These are phyloP conservation scores for Spodoptera litura DNA, from an alignment of 1,140 invertebrate species.

Conservation along the genomic window DNA sequence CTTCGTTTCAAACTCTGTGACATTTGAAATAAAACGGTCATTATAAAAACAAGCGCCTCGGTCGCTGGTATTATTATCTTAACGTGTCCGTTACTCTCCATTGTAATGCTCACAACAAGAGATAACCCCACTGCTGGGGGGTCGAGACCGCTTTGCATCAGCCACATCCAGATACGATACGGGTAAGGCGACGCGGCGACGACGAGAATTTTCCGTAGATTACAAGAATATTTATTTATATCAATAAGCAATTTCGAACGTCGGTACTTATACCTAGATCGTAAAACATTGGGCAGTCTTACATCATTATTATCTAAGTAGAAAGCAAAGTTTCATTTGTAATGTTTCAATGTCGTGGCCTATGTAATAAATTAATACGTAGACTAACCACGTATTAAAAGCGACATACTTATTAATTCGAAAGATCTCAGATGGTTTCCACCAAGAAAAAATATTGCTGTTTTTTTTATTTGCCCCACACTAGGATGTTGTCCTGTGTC, in stretches of 20 bases:
- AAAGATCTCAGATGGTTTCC: no score
- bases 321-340: no score
- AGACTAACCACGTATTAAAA: not conserved
- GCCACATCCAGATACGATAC: slow-evolving; percentile 60
- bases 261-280: not conserved
- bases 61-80: slow-evolving; percentile 51
- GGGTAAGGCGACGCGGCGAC: slow-evolving; percentile 39
- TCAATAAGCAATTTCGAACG: not conserved
- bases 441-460: no score
- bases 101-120: slow-evolving; percentile 54
- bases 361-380: no score
- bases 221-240: slow-evolving; percentile 34
- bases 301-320: not conserved
- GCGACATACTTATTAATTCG: not conserved
- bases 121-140: slow-evolving; percentile 69
- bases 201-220: slow-evolving; percentile 41
- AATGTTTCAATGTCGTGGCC: no score
- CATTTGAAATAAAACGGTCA: not conserved
- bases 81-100: slow-evolving; percentile 53
- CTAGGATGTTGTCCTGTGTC: no score
- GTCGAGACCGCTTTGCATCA: slow-evolving; percentile 66
- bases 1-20: slow-evolving; percentile 23
- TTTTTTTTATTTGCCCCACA: no score
- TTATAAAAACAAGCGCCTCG: slow-evolving; percentile 17
- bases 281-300: slow-evolving; percentile 7